These are phyloP conservation scores for Aporophyla nigra DNA, from an alignment of 2,888 invertebrate species.

Conservation along the genomic window DNA sequence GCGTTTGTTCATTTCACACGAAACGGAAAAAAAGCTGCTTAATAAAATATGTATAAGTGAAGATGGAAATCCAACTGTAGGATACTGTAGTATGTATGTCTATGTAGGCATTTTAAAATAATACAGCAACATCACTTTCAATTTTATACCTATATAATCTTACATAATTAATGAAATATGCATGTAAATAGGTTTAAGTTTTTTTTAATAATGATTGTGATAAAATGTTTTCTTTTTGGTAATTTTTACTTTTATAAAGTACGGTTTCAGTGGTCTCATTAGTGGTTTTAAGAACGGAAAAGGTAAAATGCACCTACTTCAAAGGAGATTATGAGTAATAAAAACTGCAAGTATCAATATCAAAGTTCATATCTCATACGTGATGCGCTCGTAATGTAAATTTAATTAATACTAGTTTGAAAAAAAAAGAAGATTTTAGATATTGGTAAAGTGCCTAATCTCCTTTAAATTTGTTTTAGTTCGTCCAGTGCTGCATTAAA, in stretches of 20 bases:
- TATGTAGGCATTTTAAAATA: constrained; percentile 36
- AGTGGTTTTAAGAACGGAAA: not conserved
- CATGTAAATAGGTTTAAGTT: constrained; percentile 30
- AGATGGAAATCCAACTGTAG: constrained; percentile 14
- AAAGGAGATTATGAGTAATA: constrained; percentile 4
- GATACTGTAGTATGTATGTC: constrained; percentile 15
- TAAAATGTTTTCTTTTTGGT: constrained; percentile 30
- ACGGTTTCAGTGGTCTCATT: constrained; percentile 57
- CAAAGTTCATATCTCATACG: constrained; percentile 16
- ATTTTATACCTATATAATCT: constrained; percentile 35
- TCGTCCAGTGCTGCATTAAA: not conserved
- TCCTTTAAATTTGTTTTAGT: not conserved
- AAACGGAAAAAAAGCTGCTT: constrained; percentile 23
- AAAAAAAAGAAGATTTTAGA: not conserved
- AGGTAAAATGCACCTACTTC: not conserved
- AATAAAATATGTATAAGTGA: constrained; percentile 18
- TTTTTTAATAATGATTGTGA: constrained; percentile 34
- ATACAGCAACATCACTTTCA: constrained; percentile 35
- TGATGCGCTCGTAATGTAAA: not conserved
- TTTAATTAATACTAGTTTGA: not conserved
- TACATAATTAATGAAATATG: not conserved
- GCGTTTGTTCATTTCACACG: constrained; percentile 16
- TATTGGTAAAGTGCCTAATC: not conserved
- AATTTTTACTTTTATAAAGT: constrained; percentile 27
- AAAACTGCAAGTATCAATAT: constrained; percentile 8